Evolutionary conservation across 2,113 vertebrate species (phyloP), one percentile per base, ranked within the genome.

Genomic region (Hydropotes inermis): DNA sequence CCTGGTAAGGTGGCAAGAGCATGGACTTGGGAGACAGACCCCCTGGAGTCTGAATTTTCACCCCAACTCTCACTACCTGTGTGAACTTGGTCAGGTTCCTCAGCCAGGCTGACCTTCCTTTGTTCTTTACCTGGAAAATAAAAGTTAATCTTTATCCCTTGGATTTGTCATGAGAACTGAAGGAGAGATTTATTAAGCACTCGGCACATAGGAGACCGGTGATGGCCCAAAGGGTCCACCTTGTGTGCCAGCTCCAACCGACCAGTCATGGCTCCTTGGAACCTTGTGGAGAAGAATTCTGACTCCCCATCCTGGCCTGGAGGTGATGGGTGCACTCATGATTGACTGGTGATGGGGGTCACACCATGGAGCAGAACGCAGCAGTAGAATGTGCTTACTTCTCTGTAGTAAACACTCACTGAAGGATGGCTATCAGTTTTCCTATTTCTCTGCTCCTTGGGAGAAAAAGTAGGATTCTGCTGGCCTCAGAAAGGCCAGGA

Each of bases 81-180:
- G 61, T 84, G 82, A 60, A 60, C 27, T 83, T 3, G 9, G 17
- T 74, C 39, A 64, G 64, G 70, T n/a, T 87, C 43, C 23, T 89
- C 79, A 89, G 47, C 10, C 43, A 60, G 28, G 33, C 47, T 60
- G 54, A 92, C 19, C 8, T 17, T 91, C 64, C 33, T 93, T 58
- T 45, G 17, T 88, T 95, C 79, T 89, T 84, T 43, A 23, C 50
- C 39, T 74, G 96, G 70, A 57, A 94, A 95, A 85, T 89, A 88
- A 67, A 93, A 85, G 64, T 70, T 78, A 87, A 67, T 84, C 13
- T 55, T 89, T 87, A 58, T 58, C 25, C 91, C 36, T 17, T 25
- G 86, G 60, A 52, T 92, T 85, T 96, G 55, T 19, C 25, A 15
- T 39, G 50, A 83, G 78, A 50, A 76, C 19, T 58, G 54, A 60